Evolutionary conservation across 2,113 vertebrate genomes (phyloP).

Genomic region (Sinocyclocheilus grahami): DNA sequence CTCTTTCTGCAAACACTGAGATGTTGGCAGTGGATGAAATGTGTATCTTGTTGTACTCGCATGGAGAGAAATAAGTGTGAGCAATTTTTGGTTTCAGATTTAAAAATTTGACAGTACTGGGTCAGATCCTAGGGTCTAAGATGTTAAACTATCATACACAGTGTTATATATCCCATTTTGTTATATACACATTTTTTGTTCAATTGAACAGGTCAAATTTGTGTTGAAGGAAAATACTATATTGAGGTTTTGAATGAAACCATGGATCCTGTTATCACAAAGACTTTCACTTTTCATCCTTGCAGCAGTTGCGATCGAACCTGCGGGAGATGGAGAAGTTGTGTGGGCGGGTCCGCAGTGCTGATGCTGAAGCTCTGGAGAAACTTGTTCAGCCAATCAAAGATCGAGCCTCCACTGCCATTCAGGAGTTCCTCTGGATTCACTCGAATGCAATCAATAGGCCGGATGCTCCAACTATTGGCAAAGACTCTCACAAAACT

Average conservation of each 20-base stretch:
- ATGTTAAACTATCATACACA: neutral
- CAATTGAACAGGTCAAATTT: neutral
- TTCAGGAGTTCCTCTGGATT: slow-evolving; percentile 84
- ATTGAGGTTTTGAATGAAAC: neutral
- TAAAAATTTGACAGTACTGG: neutral
- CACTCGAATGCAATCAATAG: slow-evolving; percentile 78
- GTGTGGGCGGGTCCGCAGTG: slow-evolving; percentile 81
- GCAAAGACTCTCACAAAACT: slow-evolving; percentile 13
- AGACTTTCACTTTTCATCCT: slow-evolving; percentile 31
- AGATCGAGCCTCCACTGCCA: slow-evolving; percentile 80
- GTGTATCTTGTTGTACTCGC: neutral
- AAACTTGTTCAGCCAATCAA: slow-evolving; percentile 84
- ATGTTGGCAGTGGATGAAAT: neutral
- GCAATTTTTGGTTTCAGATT: neutral
- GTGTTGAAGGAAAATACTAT: neutral
- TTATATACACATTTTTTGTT: neutral
- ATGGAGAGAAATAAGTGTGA: neutral
- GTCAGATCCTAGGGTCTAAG: neutral
- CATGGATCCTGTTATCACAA: neutral
- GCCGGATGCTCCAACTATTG: slow-evolving; percentile 32
- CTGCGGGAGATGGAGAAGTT: slow-evolving; percentile 95
- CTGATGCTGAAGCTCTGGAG: slow-evolving; percentile 81
- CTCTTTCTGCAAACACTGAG: neutral
- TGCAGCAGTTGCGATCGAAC: slow-evolving; percentile 90
- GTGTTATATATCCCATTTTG: neutral